Evolutionary conservation across 2,113 vertebrate genomes (phyloP), one percentile per base, ranked within the genome.

Genomic region (Phalacrocorax carbo): DNA sequence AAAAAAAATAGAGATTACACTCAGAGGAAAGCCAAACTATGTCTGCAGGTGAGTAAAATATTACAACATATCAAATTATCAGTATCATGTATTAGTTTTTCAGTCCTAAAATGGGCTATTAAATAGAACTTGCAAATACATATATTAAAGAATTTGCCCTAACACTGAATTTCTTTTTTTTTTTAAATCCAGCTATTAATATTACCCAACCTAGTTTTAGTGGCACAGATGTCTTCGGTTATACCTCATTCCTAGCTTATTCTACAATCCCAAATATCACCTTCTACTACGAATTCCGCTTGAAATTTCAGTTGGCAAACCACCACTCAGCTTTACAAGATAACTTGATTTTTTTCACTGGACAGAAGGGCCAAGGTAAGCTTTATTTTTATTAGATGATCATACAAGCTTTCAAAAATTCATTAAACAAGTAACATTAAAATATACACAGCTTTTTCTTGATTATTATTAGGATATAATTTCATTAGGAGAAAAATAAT

Each of bases 331-430:
- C 99, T 58, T 80, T 98, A 86, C 97, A 97, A 97, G 98, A 99
- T 91, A 99, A 99, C 95, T 95, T 99, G 89, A 98, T 99, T 91
- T 98, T 99, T 98, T 99, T 98, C 94, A 98, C 98, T 70, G 99
- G 99, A 89, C 98, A 98, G 90, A 99, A 98, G 87, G 98, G 98
- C 85, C 97, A 97, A 96, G 98, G 99, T 99, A 98, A 98, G 98
- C 8, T 96, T 90, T 92, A 27, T 51, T 71, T 77, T 23, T 88
- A 23, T 55, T 78, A 38, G 2, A 19, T 69, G 20, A 29, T 27
- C 16, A 73, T 71, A 36, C 7, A 87, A 19, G 15, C 9, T 91
- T 82, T 72, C 19, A 79, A 42, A 89, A 34, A 38, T 26, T 78
- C 7, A 44, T 52, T 66, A 32, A 60, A 27, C 9, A 90, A 83